A percentile compares a stretch with the other conserved stretches of the same genome.
These are phyloP conservation scores for Genyomyrus donnyi DNA, from an alignment of 2,113 vertebrate genomes.

Conservation along the genomic window DNA sequence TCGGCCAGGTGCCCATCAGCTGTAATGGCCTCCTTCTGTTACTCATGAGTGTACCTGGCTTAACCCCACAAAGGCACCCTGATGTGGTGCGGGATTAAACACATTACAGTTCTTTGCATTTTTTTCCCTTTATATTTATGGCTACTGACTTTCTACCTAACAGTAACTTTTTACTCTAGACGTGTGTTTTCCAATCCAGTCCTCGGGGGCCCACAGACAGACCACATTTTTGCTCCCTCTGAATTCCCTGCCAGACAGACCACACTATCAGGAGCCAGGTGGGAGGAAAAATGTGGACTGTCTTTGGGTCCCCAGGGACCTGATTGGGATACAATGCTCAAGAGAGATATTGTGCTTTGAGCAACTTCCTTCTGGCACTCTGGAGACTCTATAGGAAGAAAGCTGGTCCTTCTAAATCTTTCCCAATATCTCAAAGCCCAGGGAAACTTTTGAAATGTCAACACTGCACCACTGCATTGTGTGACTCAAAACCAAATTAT, in stretches of 20 bases:
- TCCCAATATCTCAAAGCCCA: not conserved
- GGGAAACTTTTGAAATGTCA: not conserved
- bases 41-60: not conserved
- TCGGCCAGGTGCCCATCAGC: constrained; percentile 7
- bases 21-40: constrained; percentile 11
- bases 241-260: too few relatives aligned
- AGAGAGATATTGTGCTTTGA: not conserved
- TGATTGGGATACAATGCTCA: not conserved
- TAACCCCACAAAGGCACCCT: not conserved
- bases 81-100: not conserved
- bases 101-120: too few relatives aligned
- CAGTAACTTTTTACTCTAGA: not conserved
- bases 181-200: too few relatives aligned
- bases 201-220: too few relatives aligned
- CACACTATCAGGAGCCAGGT: not conserved
- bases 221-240: too few relatives aligned
- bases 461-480: not conserved
- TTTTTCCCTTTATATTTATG: not conserved
- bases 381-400: not conserved
- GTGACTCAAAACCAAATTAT: not conserved
- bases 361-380: not conserved
- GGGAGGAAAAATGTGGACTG: not conserved
- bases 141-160: not conserved
- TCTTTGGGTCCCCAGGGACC: not conserved
- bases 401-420: not conserved